Evolutionary conservation across 2,113 vertebrate species (phyloP), one percentile per base, ranked within the genome.

Genomic region (Hydrolagus affinis): DNA sequence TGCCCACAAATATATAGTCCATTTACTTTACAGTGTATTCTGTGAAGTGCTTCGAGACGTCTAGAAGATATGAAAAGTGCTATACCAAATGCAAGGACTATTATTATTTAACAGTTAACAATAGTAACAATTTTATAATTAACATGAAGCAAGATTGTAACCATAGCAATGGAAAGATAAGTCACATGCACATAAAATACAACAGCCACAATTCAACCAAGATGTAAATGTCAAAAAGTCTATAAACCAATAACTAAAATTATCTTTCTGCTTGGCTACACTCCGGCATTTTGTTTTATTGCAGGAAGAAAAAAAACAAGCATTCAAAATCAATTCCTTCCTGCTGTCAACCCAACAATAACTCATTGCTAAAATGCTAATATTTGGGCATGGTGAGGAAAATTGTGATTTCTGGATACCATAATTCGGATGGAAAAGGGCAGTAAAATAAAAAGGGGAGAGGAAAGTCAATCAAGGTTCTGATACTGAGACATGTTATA

Each of bases 201-300:
- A 66, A 83, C 25, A 15, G 32, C 28, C 60, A 30, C 1, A 68
- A 28, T 83, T 83, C 78, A 83, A 83, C 15, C 64, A 66, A 64
- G 78, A 83, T 83, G n/a, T 32, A 83, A 83, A 83, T 83, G 78
- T 83, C 78, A 83, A 17, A 17, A 8, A 15, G 66, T 68, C 78
- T 44, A 44, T 44, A 44, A n/a, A 44, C 44, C 44, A 44, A 83
- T 62, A 32, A 68, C 25, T 25, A 83, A 60, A 68, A 83, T 66
- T 66, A 30, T 68, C 14, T 83, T 10, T 83, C 78, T 83, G 14
- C 62, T 32, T 83, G 78, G 25, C 28, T 68, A 25, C 23, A 32
- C 3, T 25, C 30, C 6, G 44, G 44, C 44, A 44, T 15, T 66
- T 62, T 32, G 62, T 19, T 66, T n/a, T 11, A 68, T 64, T 66